Conservation (phyloP, 2,888 invertebrate genomes). For the Altica lythri region DNA sequence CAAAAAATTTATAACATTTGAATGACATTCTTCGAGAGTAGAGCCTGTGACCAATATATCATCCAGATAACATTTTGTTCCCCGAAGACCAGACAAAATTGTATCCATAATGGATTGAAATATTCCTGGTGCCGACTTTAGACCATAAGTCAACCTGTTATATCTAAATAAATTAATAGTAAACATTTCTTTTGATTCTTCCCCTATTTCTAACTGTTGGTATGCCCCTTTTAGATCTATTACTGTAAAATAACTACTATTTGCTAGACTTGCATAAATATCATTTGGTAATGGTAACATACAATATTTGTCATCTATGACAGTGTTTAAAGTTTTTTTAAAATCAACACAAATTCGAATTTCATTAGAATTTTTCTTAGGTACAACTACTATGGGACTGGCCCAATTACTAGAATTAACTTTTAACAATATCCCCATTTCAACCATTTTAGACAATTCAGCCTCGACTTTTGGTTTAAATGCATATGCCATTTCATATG, state of each 20-base stretch:
- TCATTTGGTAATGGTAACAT: conserved; percentile 46
- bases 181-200: conserved; percentile 15
- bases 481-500: conserved; percentile 36
- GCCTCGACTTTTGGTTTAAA: conserved; percentile 34
- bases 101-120: conserved; percentile 16
- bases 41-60: background rate
- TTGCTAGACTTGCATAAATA: conserved; percentile 34
- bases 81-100: background rate
- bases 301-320: conserved; percentile 41
- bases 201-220: conserved; percentile 12
- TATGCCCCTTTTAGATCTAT: conserved; percentile 6
- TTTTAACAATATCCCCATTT: conserved; percentile 35
- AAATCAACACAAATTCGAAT: conserved; percentile 40
- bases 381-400: conserved; percentile 46
- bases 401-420: conserved; percentile 41
- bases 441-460: conserved; percentile 33
- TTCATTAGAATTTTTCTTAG: conserved; percentile 37
- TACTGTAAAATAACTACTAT: conserved; percentile 5
- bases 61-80: conserved; percentile 3
- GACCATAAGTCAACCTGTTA: conserved; percentile 13
- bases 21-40: background rate
- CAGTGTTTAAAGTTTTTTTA: conserved; percentile 42
- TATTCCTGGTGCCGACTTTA: conserved; percentile 19
- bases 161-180: conserved; percentile 15
- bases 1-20: background rate